Evolutionary conservation across 2,797 vertebrate species (phyloP).

Genomic region (Falco novaeseelandiae): DNA sequence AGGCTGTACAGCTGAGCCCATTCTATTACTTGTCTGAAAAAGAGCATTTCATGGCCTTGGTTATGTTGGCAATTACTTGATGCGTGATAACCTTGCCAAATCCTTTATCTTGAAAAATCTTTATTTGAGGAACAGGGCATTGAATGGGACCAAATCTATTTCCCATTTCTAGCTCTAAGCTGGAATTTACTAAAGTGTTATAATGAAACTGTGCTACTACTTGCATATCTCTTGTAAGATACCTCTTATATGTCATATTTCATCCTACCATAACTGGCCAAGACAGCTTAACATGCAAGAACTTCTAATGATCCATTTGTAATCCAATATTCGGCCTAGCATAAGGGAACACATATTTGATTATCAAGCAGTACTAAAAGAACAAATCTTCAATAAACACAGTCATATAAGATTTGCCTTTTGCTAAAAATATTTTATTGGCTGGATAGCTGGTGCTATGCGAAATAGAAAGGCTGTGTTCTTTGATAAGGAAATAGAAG

Average conservation of each 20-base stretch:
- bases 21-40: neutral
- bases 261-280: neutral
- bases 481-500: neutral
- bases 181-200: neutral
- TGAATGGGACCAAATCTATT: neutral
- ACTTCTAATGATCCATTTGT: neutral
- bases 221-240: neutral
- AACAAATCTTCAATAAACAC: neutral
- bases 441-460: neutral
- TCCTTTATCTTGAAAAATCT: neutral
- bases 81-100: neutral
- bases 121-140: neutral
- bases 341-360: neutral
- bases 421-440: neutral
- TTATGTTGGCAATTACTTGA: neutral
- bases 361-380: neutral
- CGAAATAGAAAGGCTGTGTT: neutral
- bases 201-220: neutral
- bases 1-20: neutral
- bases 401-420: neutral
- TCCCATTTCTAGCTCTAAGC: neutral
- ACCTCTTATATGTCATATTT: neutral
- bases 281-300: neutral
- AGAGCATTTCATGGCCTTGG: neutral
- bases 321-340: neutral